These are phyloP conservation scores for Sebastes cheni DNA, from an alignment of 2,797 vertebrate genomes.

Conservation along the genomic window DNA sequence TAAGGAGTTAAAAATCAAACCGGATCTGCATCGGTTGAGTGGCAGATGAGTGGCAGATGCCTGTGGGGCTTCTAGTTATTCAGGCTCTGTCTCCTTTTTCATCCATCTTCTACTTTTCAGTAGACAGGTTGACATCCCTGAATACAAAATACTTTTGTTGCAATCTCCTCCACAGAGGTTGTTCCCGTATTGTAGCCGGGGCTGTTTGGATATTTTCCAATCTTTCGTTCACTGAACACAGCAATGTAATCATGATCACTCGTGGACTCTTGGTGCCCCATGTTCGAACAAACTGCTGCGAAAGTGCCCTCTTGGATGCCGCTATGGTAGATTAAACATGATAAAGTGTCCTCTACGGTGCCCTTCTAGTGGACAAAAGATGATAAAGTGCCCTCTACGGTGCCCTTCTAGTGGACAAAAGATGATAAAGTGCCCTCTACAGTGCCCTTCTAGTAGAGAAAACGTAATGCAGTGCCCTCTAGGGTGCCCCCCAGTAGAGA, in stretches of 20 bases:
- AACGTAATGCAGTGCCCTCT: fast-evolving
- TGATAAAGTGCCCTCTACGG: fast-evolving
- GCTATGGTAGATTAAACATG: fast-evolving
- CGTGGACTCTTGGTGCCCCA: no score
- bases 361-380: fast-evolving
- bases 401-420: fast-evolving
- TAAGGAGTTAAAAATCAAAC: constrained; percentile 69
- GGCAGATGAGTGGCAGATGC: constrained; percentile 69
- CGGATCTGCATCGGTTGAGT: constrained; percentile 66
- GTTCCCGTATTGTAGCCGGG: constrained; percentile 1
- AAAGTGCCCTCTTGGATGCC: no score
- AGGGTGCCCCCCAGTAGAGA: no score
- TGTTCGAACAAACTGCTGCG: no score
- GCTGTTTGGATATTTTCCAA: constrained; percentile 6
- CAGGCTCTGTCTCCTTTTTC: constrained; percentile 24
- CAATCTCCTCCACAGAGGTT: constrained; percentile 14
- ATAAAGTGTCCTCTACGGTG: fast-evolving
- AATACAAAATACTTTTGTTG: constrained; percentile 23
- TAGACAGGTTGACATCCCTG: constrained; percentile 40
- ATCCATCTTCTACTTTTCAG: constrained; percentile 38
- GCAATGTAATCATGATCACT: not conserved
- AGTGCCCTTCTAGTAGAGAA: fast-evolving
- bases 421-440: fast-evolving
- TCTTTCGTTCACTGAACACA: constrained; percentile 14
- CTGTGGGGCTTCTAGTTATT: constrained; percentile 43